These are phyloP conservation scores for Leptarthrus brevirostris DNA, from an alignment of 2,888 invertebrate genomes.

Conservation along the genomic window DNA sequence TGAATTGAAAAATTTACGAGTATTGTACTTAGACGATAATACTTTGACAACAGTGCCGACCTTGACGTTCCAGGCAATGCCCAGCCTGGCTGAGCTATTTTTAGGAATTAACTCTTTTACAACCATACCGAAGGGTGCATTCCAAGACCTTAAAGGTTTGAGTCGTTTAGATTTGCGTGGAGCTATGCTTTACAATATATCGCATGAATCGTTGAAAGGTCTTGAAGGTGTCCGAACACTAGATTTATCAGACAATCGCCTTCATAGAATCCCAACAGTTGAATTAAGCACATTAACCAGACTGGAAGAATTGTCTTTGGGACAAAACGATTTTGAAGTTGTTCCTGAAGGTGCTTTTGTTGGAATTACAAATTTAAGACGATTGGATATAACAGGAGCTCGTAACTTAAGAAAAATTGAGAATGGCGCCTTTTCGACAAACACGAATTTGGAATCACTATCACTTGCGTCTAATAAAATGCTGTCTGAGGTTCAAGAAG, in stretches of 20 bases:
- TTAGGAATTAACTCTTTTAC: constrained; percentile 86
- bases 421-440: constrained; percentile 82
- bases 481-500: constrained; percentile 78
- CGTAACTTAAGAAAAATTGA: constrained; percentile 78
- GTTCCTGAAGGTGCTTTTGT: constrained; percentile 80
- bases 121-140: constrained; percentile 80
- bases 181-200: constrained; percentile 83
- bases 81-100: constrained; percentile 84
- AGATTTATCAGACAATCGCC: constrained; percentile 83
- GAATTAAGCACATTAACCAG: constrained; percentile 78
- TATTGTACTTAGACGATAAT: constrained; percentile 87
- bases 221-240: constrained; percentile 80
- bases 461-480: constrained; percentile 82
- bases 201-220: constrained; percentile 80
- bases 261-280: constrained; percentile 79
- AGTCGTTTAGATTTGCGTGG: constrained; percentile 83
- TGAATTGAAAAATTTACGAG: constrained; percentile 79
- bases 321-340: constrained; percentile 82
- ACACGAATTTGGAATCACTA: constrained; percentile 83
- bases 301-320: constrained; percentile 83
- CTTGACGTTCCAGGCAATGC: constrained; percentile 76
- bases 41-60: constrained; percentile 82
- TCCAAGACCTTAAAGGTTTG: constrained; percentile 79
- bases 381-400: constrained; percentile 83
- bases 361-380: constrained; percentile 80